Evolutionary conservation across 2,113 vertebrate genomes (phyloP), one percentile per base, ranked within the genome.

Genomic region (Tauraco erythrolophus): DNA sequence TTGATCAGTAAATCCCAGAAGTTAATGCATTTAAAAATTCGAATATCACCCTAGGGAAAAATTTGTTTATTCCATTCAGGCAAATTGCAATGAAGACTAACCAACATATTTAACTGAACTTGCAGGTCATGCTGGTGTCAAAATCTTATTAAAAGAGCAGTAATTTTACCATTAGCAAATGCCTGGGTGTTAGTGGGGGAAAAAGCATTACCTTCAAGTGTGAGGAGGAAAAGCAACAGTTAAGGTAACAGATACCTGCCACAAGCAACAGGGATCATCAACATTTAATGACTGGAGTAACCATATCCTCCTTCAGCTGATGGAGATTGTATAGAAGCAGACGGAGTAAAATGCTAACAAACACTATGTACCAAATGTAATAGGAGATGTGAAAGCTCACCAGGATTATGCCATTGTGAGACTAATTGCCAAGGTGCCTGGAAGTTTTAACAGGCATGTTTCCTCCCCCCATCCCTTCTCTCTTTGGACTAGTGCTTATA

Each of bases 211-310:
- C 11, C 27, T 84, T 51, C 35, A 72, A 81, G 53, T 5, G 14
- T 22, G 19, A 89, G 69, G 45, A 45, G 39, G 65, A 81, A 53
- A 92, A 92, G 33, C 22, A 89, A 82, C 72, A 68, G 78, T 70
- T 88, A 92, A 82, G 41, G 45, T 43, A 88, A 78, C 57, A 58
- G 88, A 94, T 51, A 84, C 77, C 80, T 79, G 41, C 84, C 74
- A 79, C 53, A 62, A 79, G 86, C 65, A 91, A 72, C 31, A 79
- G 71, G 50, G 57, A 69, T 35, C 77, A 87, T 91, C 96, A 91
- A 72, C 87, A 76, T 96, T 95, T 95, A 95, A 94, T 72, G 94
- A 9, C 80, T 72, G 84, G 61, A 61, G 96, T 94, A 94, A 95
- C 77, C 35, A 24, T 92, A 95, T 85, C 94, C 91, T 79, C 53